Percentiles rank a stretch among this genome's conserved stretches.
Conservation (phyloP, 2,113 vertebrate species). For the Gymnarchus niloticus region DNA sequence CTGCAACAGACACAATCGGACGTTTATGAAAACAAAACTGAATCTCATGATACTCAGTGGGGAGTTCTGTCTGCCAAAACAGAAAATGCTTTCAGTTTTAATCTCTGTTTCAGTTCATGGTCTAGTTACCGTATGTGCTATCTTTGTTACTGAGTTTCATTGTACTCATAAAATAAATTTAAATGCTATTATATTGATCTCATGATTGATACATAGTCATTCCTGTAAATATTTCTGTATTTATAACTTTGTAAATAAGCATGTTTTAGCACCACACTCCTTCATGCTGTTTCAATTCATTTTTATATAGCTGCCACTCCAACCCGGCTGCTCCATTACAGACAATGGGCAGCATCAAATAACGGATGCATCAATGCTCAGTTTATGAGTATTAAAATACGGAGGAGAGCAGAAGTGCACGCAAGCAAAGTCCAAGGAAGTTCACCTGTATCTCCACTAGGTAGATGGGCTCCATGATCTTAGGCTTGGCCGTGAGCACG, state of each 20-base stretch:
- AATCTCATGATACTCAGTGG: neutral
- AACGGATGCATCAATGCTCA: neutral
- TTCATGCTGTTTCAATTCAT: neutral
- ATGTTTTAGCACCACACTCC: no score
- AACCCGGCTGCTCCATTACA: neutral
- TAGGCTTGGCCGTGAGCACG: slow-evolving; percentile 44
- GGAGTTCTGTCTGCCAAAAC: neutral
- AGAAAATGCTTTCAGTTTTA: neutral
- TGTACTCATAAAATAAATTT: neutral
- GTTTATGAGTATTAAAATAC: neutral
- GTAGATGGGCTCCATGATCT: slow-evolving; percentile 55
- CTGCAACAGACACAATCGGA: slow-evolving; percentile 21
- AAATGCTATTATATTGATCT: neutral
- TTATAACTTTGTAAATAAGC: no score
- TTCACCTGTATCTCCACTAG: slow-evolving; percentile 58
- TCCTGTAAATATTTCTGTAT: neutral
- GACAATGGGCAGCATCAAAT: neutral
- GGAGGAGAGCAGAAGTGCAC: neutral
- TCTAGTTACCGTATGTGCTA: neutral
- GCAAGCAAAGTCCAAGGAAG: neutral
- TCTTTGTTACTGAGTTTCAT: neutral
- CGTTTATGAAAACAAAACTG: neutral
- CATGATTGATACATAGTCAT: neutral
- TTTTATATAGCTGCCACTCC: neutral
- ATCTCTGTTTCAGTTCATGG: slow-evolving; percentile 3